Evolutionary conservation across 2,797 vertebrate genomes (phyloP), one percentile per base, ranked within the genome.

Genomic region (Anguilla anguilla): DNA sequence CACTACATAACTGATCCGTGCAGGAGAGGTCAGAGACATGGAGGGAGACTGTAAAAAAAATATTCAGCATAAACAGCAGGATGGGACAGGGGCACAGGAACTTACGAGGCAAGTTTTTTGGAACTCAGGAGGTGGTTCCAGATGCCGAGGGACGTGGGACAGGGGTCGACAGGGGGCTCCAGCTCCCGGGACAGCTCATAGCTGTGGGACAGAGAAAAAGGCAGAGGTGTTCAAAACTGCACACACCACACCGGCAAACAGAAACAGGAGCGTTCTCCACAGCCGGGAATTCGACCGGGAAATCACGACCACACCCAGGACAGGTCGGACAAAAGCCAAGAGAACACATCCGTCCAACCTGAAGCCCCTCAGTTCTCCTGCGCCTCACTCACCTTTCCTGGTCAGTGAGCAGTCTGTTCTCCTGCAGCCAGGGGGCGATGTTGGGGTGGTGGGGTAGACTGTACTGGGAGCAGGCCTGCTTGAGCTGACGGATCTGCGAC

Each of bases 71-170:
- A 11, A 25, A 51, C 55, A 43, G 74, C 35, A 46, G 5, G 15
- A 1, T 22, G 77, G 9, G 2, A 22, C 31, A 0, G 43, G 88
- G 51, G 28, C 15, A 53, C 22, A 57, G 88, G 25, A 3, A 92
- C 97, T 96, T 95, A 97, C 97, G 92, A 96, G 67, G 96, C 96
- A 49, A 98, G 96, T 61, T 97, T 96, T 93, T 97, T 97, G 6
- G 95, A 93, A 86, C 97, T 94, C 1, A 94, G 95, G 35, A 96
- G 94, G 46, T 95, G 95, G 89, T 95, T 93, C 39, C 92, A 92
- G 4, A 95, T 91, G 0, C 85, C 81, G 4, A 95, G 94, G 1
- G 93, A 93, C 0, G 94, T 95, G 1, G 96, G 96, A 43, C 96
- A 97, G 35, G 95, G 92, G 88, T 97, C 96, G 0, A 96, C 94